Base-by-base conservation (phyloP, 53 echinoderm and acorn worm genomes). In the Paracentrotus lividus region DNA sequence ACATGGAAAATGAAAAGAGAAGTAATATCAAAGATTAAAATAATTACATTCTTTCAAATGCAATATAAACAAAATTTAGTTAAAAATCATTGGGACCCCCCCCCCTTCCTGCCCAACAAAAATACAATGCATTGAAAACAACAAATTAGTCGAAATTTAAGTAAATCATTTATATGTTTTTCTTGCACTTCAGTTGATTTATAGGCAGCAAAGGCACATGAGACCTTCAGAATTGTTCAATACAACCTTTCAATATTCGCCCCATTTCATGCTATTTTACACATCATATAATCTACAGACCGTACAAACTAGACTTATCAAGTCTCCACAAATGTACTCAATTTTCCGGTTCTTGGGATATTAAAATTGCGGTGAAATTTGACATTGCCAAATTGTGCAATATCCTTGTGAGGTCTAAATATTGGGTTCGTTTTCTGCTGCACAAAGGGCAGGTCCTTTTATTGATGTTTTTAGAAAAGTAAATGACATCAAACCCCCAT, bases 361-460 rank as follows among this genome's bases (percentile, higher is more conserved):
- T 81, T 47, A 36, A 81, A 81, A 47, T 81, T 81, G 47, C 47
- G 45, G 26, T 81, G 81, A 81, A 76, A 49, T 81, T 81, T 81
- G 81, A 81, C 45, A 47, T 44, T 81, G 81, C 81, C 81, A 76
- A 42, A 76, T 76, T 76, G 36, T 76, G 0, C 49, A 45, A 26
- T 45, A 1, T 60, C 3, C n/a, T 81, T 45, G 76, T 6, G 24
- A 47, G 47, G 8, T 45, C 26, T 23, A 81, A n/a, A 81, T 81
- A 81, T 81, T 81, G 81, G 45, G n/a, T 81, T 49, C n/a, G 10
- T 81, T 23, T n/a, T 81, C 26, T 47, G 36, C 38, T 18, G 40
- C 5, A n/a, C n/a, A 69, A 38, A 72, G 67, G 40, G 72, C 36
- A 69, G 15, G 3, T 15, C 3, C 2, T 64, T 72, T 72, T 18